Evolutionary conservation across 1,140 invertebrate genomes (phyloP), one percentile per base, ranked within the genome.

Genomic region (Solen grandis): DNA sequence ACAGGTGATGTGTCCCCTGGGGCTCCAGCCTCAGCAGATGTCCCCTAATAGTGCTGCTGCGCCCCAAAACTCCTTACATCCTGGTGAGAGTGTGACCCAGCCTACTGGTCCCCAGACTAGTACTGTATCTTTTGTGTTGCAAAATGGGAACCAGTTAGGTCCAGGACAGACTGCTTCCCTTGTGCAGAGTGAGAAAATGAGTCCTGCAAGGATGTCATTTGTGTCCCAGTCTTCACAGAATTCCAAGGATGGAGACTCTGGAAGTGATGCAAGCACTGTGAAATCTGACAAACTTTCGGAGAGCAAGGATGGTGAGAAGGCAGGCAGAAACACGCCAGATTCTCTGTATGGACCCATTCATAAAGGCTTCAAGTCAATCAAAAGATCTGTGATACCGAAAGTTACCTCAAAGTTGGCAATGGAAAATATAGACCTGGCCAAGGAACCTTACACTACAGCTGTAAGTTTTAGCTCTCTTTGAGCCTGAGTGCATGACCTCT

Each of bases 391-490:
- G 29, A 86, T 89, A 55, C 87, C 86, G 27, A 77, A 88, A 22
- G 85, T 91, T 22, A 87, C 87, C n/a, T 85, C 88, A 19, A 92
- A 92, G 72, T 82, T 93, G 4, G 83, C 84, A 19, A 88, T 89
- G 22, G 92, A 93, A 73, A 88, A 84, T n/a, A 93, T 93, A 55
- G 90, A 93, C 76, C 82, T 93, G 8, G 86, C 90, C 27, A 63
- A 75, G 38, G 89, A 91, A 70, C 92, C 92, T 4, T 93, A 92
- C 78, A 89, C 91, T 19, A 88, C 88, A 66, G 81, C 87, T 63
- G 91, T 92, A 82, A 83, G 84, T 81, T 62, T 36, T 19, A 25
- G 19, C 5, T 31, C 25, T n/a, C n/a, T n/a, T n/a, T n/a, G n/a
- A n/a, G n/a, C n/a, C n/a, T n/a, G n/a, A n/a, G n/a, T n/a, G n/a